Evolutionary conservation across 2,888 invertebrate genomes (phyloP).

Genomic region (Oxycera nigricornis): DNA sequence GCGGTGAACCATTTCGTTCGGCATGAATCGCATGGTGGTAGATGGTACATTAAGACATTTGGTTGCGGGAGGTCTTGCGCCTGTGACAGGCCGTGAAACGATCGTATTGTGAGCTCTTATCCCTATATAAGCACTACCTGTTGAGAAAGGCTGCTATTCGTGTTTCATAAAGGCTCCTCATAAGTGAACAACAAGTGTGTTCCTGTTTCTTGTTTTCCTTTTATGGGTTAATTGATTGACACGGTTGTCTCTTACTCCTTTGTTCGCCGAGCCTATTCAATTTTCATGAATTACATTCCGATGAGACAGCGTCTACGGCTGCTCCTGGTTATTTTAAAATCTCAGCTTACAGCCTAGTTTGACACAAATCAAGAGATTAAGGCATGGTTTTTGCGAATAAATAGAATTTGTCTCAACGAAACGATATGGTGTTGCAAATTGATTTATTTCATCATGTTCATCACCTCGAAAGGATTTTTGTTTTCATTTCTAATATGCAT

Average conservation of each 20-base stretch:
- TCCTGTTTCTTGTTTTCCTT: slow-evolving; percentile 35
- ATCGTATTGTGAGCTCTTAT: slow-evolving; percentile 24
- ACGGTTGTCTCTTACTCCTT: slow-evolving; percentile 21
- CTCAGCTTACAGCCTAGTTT: neutral
- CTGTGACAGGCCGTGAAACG: slow-evolving; percentile 29
- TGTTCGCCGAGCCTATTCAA: slow-evolving; percentile 20
- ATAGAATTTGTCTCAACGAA: too few relatives aligned
- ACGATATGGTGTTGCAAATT: too few relatives aligned
- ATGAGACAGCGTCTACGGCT: neutral
- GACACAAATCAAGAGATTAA: neutral
- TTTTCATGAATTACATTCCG: slow-evolving; percentile 36
- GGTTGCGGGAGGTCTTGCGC: slow-evolving; percentile 36
- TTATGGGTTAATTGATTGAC: slow-evolving; percentile 35
- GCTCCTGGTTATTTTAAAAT: neutral
- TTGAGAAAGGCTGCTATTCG: slow-evolving; percentile 22
- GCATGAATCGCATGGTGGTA: neutral
- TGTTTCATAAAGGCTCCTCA: slow-evolving; percentile 15
- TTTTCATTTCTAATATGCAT: too few relatives aligned
- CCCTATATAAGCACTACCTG: neutral
- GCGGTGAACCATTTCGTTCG: neutral
- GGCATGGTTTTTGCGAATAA: too few relatives aligned
- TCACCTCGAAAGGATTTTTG: too few relatives aligned
- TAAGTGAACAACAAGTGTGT: slow-evolving; percentile 26
- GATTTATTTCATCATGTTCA: too few relatives aligned
- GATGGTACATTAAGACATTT: slow-evolving; percentile 18